These are phyloP conservation scores for Tillus elongatus DNA, from an alignment of 2,888 invertebrate species.

Conservation along the genomic window DNA sequence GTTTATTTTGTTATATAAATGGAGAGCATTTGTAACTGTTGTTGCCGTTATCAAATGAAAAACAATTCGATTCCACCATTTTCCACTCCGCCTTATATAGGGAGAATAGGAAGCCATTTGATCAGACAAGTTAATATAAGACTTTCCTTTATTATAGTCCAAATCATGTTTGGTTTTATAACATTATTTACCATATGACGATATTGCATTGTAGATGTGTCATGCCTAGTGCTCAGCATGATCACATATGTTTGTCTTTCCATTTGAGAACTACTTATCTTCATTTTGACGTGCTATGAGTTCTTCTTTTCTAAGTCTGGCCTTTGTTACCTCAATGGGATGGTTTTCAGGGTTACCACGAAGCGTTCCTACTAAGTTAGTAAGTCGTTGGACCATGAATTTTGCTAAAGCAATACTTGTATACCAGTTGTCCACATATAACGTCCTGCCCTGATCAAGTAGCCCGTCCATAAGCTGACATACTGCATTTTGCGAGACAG, in stretches of 20 bases:
- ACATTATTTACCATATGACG: background rate
- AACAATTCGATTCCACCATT: conserved; percentile 1
- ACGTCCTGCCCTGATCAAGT: conserved; percentile 17
- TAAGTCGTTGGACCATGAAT: background rate
- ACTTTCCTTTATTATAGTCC: conserved; percentile 1
- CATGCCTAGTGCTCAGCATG: conserved; percentile 4
- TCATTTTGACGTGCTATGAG: background rate
- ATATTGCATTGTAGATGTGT: background rate
- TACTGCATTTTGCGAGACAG: conserved; percentile 18
- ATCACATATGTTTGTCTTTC: background rate
- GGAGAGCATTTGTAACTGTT: conserved; percentile 2
- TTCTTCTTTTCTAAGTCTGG: conserved; percentile 3
- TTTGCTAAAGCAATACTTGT: conserved; percentile 17
- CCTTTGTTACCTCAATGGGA: conserved; percentile 1
- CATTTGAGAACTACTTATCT: background rate
- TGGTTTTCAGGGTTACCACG: background rate
- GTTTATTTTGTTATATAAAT: too few relatives aligned
- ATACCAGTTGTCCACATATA: conserved; percentile 25
- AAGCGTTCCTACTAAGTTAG: conserved; percentile 1
- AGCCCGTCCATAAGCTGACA: conserved; percentile 16
- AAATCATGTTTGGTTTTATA: background rate
- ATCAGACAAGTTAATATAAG: conserved; percentile 3
- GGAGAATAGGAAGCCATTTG: conserved; percentile 2
- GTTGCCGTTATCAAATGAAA: conserved; percentile 1
- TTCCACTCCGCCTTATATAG: background rate